Percentiles rank a stretch among this genome's conserved stretches.
Evolutionary conservation across 1,140 invertebrate genomes (phyloP).

Genomic region (Diorhabda elongata): DNA sequence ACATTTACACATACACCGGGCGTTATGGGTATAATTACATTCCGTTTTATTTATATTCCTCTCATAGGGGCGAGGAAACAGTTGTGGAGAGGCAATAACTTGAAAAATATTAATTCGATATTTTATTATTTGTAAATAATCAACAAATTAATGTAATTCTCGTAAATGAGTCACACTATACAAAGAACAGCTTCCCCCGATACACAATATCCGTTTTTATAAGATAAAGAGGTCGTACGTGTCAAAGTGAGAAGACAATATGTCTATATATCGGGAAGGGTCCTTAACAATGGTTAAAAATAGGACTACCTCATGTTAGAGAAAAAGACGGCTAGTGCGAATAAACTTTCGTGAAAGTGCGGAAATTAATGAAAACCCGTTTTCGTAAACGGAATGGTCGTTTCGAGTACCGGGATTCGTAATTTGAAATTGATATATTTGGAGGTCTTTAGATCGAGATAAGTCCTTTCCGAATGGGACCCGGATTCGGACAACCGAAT

Average conservation of each 20-base stretch:
- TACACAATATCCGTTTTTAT: neutral
- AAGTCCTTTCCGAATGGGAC: constrained; percentile 9
- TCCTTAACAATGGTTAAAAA: constrained; percentile 2
- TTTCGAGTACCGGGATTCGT: neutral
- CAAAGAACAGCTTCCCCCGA: neutral
- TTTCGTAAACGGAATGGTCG: neutral
- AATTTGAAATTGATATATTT: constrained; percentile 13
- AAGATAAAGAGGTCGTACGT: neutral
- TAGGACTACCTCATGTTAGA: neutral
- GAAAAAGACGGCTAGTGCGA: neutral
- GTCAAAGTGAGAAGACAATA: neutral
- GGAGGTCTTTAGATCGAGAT: constrained; percentile 5
- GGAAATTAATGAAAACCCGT: neutral
- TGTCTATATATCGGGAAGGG: neutral
- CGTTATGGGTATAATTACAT: neutral
- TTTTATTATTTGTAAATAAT: too few species aligned
- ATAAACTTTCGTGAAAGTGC: neutral
- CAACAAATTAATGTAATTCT: too few species aligned
- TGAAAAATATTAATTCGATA: too few species aligned
- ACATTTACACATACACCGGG: neutral
- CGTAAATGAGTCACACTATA: neutral
- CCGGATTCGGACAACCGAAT: constrained; percentile 10
- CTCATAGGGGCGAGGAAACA: neutral
- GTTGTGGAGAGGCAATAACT: too few species aligned
- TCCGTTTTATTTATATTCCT: neutral